These are phyloP conservation scores for Craseonycteris thonglongyai DNA, from an alignment of 2,113 vertebrate genomes.

Conservation along the genomic window DNA sequence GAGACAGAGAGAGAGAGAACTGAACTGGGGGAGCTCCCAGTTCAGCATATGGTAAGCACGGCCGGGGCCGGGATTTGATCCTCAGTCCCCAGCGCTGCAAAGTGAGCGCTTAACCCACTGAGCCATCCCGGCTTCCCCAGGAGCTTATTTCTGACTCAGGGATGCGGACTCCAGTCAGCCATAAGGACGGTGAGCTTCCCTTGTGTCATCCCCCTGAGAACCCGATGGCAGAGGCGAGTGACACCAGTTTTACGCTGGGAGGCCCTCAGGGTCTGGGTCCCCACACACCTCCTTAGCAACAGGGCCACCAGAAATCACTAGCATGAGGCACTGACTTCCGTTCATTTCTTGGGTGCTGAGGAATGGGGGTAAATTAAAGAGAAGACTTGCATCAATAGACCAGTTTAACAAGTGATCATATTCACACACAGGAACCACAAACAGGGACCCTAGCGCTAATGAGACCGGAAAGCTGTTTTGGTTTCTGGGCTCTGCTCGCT, in stretches of 20 bases:
- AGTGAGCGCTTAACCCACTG: no score
- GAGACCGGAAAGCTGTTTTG: not conserved
- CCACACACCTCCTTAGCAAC: not conserved
- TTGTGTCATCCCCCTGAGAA: not conserved
- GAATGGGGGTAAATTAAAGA: not conserved
- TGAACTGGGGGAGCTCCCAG: no score
- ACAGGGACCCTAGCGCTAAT: not conserved
- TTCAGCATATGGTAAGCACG: no score
- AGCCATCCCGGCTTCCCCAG: no score
- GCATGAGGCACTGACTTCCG: not conserved
- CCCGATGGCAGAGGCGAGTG: not conserved
- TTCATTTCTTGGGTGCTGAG: not conserved
- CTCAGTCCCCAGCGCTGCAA: no score
- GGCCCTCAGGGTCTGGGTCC: not conserved
- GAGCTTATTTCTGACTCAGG: not conserved
- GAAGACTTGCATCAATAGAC: not conserved
- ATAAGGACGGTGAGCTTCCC: not conserved
- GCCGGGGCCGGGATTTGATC: no score
- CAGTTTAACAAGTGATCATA: not conserved
- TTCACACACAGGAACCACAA: not conserved
- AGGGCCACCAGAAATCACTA: not conserved
- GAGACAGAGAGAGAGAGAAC: no score
- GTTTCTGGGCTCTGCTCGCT: not conserved
- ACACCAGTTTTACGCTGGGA: not conserved
- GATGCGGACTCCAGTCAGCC: not conserved